Percentiles rank a stretch among this genome's conserved stretches.
Conservation (phyloP, 1,140 invertebrate genomes). For the Dendroctonus valens region DNA sequence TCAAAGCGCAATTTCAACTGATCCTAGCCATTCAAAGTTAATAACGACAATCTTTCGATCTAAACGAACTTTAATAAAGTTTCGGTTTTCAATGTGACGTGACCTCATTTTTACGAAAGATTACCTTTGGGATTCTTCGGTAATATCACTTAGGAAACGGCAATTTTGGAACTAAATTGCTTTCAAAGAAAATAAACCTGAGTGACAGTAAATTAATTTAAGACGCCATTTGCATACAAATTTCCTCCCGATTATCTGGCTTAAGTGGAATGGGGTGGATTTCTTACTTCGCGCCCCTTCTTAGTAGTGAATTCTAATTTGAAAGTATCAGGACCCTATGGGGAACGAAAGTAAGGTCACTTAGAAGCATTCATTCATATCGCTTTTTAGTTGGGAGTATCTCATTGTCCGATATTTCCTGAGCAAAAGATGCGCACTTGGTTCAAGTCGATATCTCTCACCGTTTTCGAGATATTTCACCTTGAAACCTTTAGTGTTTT, state of each 20-base stretch:
- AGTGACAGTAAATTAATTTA: constrained; percentile 11
- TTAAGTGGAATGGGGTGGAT: too few relatives aligned
- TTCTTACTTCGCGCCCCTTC: too few relatives aligned
- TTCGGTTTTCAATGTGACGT: constrained; percentile 3
- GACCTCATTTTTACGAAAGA: neutral
- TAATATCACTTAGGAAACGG: constrained; percentile 2
- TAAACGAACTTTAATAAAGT: neutral
- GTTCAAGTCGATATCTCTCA: too few relatives aligned
- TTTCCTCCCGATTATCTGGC: neutral
- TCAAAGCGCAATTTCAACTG: neutral
- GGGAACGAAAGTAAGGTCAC: too few relatives aligned
- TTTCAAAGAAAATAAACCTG: constrained; percentile 8
- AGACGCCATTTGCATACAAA: constrained; percentile 9
- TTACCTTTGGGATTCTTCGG: neutral
- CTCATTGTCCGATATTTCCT: too few relatives aligned
- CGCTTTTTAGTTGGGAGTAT: too few relatives aligned
- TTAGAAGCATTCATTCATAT: too few relatives aligned
- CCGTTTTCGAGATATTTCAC: too few relatives aligned
- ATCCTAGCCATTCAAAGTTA: neutral
- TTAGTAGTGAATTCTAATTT: too few relatives aligned
- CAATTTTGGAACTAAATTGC: constrained; percentile 5
- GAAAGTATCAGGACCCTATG: too few relatives aligned
- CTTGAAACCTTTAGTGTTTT: too few relatives aligned
- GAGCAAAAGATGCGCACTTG: too few relatives aligned
- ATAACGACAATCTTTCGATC: neutral